Percentiles rank a stretch among this genome's conserved stretches.
These are phyloP conservation scores for Magallana gigas DNA, from an alignment of 1,140 invertebrate genomes.

Conservation along the genomic window DNA sequence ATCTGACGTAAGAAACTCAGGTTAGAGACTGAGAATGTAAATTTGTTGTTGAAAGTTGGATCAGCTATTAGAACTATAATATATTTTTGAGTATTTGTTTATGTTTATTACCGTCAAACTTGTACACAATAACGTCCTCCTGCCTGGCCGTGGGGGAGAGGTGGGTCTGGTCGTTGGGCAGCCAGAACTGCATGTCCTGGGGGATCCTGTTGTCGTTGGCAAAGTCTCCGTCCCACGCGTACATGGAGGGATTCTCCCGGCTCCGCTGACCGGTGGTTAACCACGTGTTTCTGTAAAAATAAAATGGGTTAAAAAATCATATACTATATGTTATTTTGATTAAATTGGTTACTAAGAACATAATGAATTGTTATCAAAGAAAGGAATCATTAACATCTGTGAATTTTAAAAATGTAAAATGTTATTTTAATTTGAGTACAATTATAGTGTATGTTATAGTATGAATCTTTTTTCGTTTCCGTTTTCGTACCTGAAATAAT, in stretches of 20 bases:
- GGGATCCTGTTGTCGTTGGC: conserved; percentile 11
- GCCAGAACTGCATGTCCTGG: conserved; percentile 35
- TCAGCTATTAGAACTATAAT: neutral
- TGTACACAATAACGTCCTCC: conserved; percentile 44
- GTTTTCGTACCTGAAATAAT: conserved; percentile 46
- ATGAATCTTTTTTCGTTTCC: neutral
- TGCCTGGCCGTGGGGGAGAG: neutral
- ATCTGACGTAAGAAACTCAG: no score
- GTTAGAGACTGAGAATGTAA: no score
- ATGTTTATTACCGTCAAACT: conserved; percentile 40
- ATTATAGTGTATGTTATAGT: neutral
- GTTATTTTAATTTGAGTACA: no score
- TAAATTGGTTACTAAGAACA: neutral
- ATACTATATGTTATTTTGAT: no score
- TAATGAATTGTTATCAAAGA: neutral
- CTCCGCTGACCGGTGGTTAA: conserved; percentile 54
- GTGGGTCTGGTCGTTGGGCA: conserved; percentile 17
- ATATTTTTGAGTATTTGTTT: neutral
- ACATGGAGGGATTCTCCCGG: neutral
- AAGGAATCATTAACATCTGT: no score
- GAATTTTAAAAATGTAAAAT: no score
- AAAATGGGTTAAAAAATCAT: neutral
- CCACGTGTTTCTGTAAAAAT: conserved; percentile 47
- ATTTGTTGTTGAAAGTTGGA: no score
- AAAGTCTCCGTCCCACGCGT: conserved; percentile 50